Base-by-base conservation (phyloP, 2,888 invertebrate genomes). In the Corythucha ciliata region DNA sequence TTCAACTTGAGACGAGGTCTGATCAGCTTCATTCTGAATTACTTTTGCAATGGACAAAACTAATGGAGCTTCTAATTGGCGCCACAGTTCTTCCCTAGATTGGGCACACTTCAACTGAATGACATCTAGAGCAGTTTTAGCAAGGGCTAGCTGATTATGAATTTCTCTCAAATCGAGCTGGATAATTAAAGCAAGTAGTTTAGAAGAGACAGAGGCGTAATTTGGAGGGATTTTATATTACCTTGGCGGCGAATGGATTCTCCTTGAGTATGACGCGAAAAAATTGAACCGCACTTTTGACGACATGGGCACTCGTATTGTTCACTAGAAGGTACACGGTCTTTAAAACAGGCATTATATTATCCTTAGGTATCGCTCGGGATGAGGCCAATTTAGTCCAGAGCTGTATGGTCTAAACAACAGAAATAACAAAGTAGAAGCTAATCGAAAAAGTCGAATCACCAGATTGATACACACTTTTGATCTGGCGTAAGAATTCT, bases 201-300 rank as follows among this genome's bases (percentile, higher is more conserved):
- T 26, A 24, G 37, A 32, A 37, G 34, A 49, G 7, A 45, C 24
- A 25, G 1, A 21, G 16, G 16, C 3, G 26, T n/a, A 45, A 34
- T 29, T 12, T 48, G n/a, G 39, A 12, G 16, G 12, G 10, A 7
- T 29, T 12, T 7, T 10, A 64, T 61, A 71, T 72, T 61, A 83
- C 74, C 70, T 80, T 80, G 0, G 81, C 79, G n/a, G 85, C 81
- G 68, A 81, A 94, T 4, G 88, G 85, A 71, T 96, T 94, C 58
- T 80, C 77, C 66, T 86, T 80, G 7, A 56, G 45, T 2, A 48
- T 45, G 10, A 36, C 34, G 32, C 37, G 46, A 14, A 56, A 56
- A 36, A 56, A 50, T 26, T 53, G 81, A 51, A 89, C 77, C 3
- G 93, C 87, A 56, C 80, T 78, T 69, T 90, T 93, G 25, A 94